phyloP scores from a whole-genome alignment of 2,113 vertebrate species.

The Oreocharis arfaki region DNA sequence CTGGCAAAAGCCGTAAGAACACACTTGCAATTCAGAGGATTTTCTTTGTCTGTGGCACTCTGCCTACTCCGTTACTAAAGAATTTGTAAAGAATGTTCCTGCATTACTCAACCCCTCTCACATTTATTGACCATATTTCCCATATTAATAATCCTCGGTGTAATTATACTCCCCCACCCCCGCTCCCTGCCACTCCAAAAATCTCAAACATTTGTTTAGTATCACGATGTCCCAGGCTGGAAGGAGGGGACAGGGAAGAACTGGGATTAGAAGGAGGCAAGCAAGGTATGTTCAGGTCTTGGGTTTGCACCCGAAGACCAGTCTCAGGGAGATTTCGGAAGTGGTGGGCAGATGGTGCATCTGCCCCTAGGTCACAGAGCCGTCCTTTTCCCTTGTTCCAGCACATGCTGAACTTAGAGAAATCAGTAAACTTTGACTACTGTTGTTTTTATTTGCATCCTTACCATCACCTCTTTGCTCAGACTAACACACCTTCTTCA shows the following conservation, averaged over 20 bases:
- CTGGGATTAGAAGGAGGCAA: not conserved
- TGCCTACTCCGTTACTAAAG: slow-evolving; percentile 15
- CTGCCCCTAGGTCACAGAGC: not conserved
- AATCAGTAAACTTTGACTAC: not conserved
- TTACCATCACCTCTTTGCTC: not conserved
- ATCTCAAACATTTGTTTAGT: slow-evolving; percentile 42
- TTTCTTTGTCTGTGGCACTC: slow-evolving; percentile 53
- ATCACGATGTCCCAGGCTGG: not conserved
- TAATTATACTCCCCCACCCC: not conserved
- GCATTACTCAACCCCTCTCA: slow-evolving; percentile 40
- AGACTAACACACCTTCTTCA: not conserved
- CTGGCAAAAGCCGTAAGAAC: slow-evolving; percentile 57
- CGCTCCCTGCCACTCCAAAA: not conserved
- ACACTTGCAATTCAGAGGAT: slow-evolving; percentile 50
- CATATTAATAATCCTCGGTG: slow-evolving; percentile 39
- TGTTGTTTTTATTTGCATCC: not conserved
- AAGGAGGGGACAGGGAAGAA: not conserved
- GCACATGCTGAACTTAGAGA: not conserved
- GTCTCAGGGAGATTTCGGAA: not conserved
- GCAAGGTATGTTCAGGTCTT: not conserved
- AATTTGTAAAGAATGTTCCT: slow-evolving; percentile 53
- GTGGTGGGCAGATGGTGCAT: not conserved
- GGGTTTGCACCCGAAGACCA: not conserved
- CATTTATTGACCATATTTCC: slow-evolving; percentile 56
- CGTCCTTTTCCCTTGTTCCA: not conserved